Percentiles rank a stretch among this genome's conserved stretches.
Evolutionary conservation across 2,797 vertebrate genomes (phyloP).

Genomic region (Mormyrops attenuatus): DNA sequence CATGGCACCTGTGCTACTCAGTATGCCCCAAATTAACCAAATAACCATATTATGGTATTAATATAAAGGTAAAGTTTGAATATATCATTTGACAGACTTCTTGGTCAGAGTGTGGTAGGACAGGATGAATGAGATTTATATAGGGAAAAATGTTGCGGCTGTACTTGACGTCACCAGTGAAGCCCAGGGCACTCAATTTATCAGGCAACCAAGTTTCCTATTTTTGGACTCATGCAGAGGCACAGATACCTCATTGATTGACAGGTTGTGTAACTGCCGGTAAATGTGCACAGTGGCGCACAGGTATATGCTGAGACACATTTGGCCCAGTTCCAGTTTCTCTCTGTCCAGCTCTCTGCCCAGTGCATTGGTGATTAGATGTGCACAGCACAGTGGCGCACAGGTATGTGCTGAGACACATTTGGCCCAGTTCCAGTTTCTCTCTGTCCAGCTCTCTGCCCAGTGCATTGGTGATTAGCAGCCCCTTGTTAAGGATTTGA

Average conservation of each 20-base stretch:
- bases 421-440: not conserved
- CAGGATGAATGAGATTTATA: not conserved
- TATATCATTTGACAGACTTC: not conserved
- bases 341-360: not conserved
- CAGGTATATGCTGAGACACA: not conserved
- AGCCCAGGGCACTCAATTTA: slow-evolving; percentile 53
- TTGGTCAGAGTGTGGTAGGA: not conserved
- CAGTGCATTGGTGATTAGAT: not conserved
- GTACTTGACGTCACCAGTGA: not conserved
- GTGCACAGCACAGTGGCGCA: no score
- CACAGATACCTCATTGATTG: slow-evolving; percentile 37
- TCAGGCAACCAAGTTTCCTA: slow-evolving; percentile 39
- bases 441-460: not conserved
- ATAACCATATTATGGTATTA: not conserved
- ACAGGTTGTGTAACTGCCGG: slow-evolving; percentile 35
- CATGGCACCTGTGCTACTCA: not conserved
- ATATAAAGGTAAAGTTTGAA: not conserved
- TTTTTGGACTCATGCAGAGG: slow-evolving; percentile 30
- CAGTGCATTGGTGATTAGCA: not conserved
- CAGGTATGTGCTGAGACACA: not conserved
- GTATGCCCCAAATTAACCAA: not conserved
- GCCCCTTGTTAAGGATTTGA: not conserved
- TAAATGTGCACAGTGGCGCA: not conserved
- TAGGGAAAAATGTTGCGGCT: not conserved
- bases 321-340: not conserved